Percentiles rank a stretch among this genome's conserved stretches.
These are phyloP conservation scores for Drosophila borborema DNA, from an alignment of 2,888 invertebrate species.

Conservation along the genomic window DNA sequence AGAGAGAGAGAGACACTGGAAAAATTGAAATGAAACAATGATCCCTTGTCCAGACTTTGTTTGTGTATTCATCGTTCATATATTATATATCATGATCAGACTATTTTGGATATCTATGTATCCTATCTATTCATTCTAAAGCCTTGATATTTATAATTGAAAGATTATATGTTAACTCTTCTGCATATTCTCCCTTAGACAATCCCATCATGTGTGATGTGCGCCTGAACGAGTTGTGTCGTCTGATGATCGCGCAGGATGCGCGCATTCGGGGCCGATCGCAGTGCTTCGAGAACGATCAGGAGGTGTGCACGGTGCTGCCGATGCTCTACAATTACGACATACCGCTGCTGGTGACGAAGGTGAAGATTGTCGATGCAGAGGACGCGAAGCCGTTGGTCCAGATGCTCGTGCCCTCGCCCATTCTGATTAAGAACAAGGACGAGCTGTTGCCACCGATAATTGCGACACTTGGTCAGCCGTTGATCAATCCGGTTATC, in stretches of 20 bases:
- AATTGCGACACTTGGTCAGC: slow-evolving; percentile 75
- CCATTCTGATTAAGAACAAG: slow-evolving; percentile 71
- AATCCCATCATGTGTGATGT: slow-evolving; percentile 93
- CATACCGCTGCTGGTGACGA: slow-evolving; percentile 74
- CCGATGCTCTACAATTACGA: slow-evolving; percentile 79
- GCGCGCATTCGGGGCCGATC: slow-evolving; percentile 90
- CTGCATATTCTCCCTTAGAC: slow-evolving; percentile 86
- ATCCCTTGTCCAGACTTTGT: too few relatives aligned
- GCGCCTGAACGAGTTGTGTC: slow-evolving; percentile 88
- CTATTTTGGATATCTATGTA: too few relatives aligned
- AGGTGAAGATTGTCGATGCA: slow-evolving; percentile 65
- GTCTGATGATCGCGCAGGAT: slow-evolving; percentile 89
- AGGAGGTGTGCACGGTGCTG: slow-evolving; percentile 83
- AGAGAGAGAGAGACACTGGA: background rate
- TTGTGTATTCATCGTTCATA: too few relatives aligned
- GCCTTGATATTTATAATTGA: too few relatives aligned
- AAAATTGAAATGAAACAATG: too few relatives aligned
- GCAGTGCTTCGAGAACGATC: slow-evolving; percentile 86
- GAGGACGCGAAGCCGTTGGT: slow-evolving; percentile 76
- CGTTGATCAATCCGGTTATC: slow-evolving; percentile 72
- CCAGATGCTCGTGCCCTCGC: slow-evolving; percentile 82
- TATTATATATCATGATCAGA: too few relatives aligned
- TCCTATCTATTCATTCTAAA: too few relatives aligned
- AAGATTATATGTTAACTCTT: background rate
- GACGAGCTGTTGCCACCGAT: slow-evolving; percentile 81